Conservation (phyloP, 2,113 vertebrate species). For the Tachysurus vachellii region DNA sequence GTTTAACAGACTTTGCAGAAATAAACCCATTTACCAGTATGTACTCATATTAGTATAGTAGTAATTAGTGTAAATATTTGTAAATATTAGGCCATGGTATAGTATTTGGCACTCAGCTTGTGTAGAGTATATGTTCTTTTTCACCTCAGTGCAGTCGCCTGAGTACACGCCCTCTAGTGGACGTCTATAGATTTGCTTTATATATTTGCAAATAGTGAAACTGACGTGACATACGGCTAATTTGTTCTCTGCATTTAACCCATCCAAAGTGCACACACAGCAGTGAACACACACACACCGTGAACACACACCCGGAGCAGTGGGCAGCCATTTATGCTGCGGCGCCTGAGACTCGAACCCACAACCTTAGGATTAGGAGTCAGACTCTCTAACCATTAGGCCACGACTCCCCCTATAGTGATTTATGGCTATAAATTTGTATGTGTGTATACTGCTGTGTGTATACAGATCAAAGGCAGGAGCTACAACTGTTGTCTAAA, state of each 20-base stretch:
- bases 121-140: background rate
- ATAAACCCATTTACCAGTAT: background rate
- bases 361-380: too few relatives aligned
- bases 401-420: too few relatives aligned
- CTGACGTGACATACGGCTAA: too few relatives aligned
- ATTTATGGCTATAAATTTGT: background rate
- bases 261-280: too few relatives aligned
- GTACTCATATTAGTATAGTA: background rate
- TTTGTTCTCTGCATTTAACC: too few relatives aligned
- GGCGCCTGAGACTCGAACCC: too few relatives aligned
- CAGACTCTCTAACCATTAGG: too few relatives aligned
- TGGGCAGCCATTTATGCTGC: too few relatives aligned
- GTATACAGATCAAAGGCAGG: background rate
- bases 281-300: too few relatives aligned
- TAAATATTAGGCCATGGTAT: background rate
- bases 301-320: too few relatives aligned
- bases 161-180: background rate
- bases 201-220: background rate
- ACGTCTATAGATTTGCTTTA: background rate
- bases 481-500: background rate
- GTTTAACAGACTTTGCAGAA: background rate
- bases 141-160: background rate
- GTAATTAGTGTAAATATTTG: background rate
- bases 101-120: background rate
- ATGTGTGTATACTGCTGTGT: too few relatives aligned